Percentiles rank a stretch among this genome's conserved stretches.
Evolutionary conservation across 2,888 invertebrate genomes (phyloP).

Genomic region (Drosophila rubida): DNA sequence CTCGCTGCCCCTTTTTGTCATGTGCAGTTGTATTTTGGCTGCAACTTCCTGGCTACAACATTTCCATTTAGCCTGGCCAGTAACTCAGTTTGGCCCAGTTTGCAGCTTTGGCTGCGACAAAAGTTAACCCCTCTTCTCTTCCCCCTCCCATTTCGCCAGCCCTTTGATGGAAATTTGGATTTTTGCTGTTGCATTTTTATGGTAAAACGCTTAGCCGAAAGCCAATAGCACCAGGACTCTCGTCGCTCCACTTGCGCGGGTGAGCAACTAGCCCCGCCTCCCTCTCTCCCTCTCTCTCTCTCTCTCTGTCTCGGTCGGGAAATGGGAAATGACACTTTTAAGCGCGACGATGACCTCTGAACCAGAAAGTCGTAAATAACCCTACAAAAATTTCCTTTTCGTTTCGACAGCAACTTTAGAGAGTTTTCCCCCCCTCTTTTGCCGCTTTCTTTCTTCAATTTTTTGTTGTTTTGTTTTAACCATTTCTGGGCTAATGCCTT

Average conservation of each 20-base stretch:
- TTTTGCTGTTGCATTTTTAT: constrained; percentile 62
- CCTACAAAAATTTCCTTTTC: constrained; percentile 63
- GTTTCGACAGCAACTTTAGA: constrained; percentile 32
- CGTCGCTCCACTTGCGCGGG: not conserved
- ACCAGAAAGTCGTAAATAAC: constrained; percentile 84
- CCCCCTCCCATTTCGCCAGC: not conserved
- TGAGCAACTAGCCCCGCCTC: constrained; percentile 1
- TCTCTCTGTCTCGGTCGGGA: constrained; percentile 24
- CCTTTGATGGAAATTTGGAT: constrained; percentile 24
- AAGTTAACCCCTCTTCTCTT: constrained; percentile 19
- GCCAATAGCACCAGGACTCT: constrained; percentile 30
- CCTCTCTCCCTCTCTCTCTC: not conserved
- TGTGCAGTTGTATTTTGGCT: constrained; percentile 57
- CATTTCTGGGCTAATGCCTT: constrained; percentile 75
- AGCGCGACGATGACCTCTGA: constrained; percentile 82
- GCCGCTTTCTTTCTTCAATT: not conserved
- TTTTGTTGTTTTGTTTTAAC: constrained; percentile 14
- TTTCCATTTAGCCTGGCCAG: constrained; percentile 67
- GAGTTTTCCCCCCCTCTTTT: not conserved
- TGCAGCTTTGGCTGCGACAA: constrained; percentile 41
- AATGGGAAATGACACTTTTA: constrained; percentile 81
- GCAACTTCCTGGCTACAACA: constrained; percentile 73
- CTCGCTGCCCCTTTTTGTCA: constrained; percentile 36
- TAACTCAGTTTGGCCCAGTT: constrained; percentile 68
- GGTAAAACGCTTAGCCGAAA: constrained; percentile 60